Evolutionary conservation across 35 echinoderm and acorn worm genomes (phyloP).

Genomic region (Apostichopus japonicus): DNA sequence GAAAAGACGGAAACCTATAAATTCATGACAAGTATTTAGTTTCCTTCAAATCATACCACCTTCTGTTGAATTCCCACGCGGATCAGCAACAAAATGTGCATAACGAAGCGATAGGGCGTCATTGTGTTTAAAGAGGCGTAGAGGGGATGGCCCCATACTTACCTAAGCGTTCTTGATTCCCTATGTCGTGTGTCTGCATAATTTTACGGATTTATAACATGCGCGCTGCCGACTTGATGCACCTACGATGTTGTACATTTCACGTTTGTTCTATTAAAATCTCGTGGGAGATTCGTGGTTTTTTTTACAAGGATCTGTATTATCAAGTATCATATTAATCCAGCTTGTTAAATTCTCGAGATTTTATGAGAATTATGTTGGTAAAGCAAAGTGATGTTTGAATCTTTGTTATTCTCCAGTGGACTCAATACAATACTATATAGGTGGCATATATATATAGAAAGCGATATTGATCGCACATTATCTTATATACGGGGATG

Average conservation of each 20-base stretch:
- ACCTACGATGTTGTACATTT: neutral
- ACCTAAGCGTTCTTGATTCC: neutral
- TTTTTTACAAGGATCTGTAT: no score
- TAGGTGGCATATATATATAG: no score
- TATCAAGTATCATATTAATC: no score
- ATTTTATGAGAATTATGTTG: no score
- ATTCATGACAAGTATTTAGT: neutral
- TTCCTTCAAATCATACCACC: neutral
- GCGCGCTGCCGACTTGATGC: neutral
- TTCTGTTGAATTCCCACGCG: slow-evolving; percentile 40
- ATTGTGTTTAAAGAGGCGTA: neutral
- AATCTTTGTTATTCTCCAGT: no score
- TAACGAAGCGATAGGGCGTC: neutral
- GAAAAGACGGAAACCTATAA: neutral
- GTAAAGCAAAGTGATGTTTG: no score
- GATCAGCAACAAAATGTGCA: neutral
- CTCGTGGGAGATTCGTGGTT: neutral
- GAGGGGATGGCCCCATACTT: slow-evolving; percentile 25
- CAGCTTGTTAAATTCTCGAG: no score
- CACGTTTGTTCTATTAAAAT: neutral
- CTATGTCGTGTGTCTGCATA: slow-evolving; percentile 29
- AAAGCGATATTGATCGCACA: no score
- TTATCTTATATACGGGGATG: no score
- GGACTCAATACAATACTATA: no score
- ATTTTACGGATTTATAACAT: neutral